Percentiles rank a stretch among this genome's conserved stretches.
Evolutionary conservation across 2,888 invertebrate genomes (phyloP).

Genomic region (Amphimallon solstitiale): DNA sequence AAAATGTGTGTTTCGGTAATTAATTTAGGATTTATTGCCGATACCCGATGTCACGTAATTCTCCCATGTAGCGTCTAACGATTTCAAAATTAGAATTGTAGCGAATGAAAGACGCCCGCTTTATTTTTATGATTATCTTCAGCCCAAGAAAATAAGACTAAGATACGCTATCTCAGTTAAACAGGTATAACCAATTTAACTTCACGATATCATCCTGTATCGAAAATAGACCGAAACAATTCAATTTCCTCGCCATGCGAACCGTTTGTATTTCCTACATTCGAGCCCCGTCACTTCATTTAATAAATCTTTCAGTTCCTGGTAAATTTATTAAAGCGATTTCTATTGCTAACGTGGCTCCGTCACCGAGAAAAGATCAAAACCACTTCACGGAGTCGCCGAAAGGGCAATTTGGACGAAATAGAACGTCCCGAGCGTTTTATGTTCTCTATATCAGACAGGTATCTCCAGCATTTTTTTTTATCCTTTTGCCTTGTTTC

Average conservation of each 20-base stretch:
- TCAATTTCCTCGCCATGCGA: not conserved
- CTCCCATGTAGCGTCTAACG: no score
- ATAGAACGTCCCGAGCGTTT: not conserved
- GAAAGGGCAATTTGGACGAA: not conserved
- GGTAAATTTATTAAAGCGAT: not conserved
- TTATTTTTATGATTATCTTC: no score
- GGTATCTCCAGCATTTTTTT: not conserved
- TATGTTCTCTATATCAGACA: not conserved
- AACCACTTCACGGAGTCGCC: not conserved
- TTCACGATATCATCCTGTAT: not conserved
- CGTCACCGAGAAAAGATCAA: not conserved
- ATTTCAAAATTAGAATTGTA: no score
- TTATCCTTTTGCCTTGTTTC: not conserved
- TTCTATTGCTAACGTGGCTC: not conserved
- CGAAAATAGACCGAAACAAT: conserved; percentile 11
- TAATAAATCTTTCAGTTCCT: conserved; percentile 13
- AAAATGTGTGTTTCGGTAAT: no score
- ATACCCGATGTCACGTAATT: no score
- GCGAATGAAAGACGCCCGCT: no score
- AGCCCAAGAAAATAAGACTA: no score
- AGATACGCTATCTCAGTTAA: no score
- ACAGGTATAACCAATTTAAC: no score
- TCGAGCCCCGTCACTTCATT: not conserved
- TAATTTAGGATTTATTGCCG: no score
- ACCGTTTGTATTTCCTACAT: not conserved